A percentile compares a stretch with the other conserved stretches of the same genome.
Conservation (phyloP, 2,113 vertebrate species). For the Eurypyga helias region DNA sequence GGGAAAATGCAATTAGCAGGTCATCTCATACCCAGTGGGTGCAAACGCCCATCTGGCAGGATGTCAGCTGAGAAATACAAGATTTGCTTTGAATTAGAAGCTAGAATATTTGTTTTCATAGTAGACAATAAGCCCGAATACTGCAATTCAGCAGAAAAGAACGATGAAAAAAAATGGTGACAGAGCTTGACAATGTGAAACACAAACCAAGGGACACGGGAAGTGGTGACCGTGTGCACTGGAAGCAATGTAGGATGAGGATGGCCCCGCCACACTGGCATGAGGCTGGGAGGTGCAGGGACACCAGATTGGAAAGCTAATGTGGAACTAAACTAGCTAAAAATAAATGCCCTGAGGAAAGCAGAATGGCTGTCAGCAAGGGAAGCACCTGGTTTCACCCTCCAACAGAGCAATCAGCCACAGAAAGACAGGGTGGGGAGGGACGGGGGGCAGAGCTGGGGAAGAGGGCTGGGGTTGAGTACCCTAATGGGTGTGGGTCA, state of each 20-base stretch:
- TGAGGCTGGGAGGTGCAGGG: neutral
- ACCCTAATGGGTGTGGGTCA: accelerated
- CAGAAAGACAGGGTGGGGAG: neutral
- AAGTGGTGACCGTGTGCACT: neutral
- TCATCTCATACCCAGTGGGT: neutral
- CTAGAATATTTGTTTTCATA: neutral
- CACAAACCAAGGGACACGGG: neutral
- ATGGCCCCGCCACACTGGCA: neutral
- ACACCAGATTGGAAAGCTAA: neutral
- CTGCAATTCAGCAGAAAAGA: neutral
- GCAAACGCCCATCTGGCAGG: neutral
- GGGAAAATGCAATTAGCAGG: neutral
- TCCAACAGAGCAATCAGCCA: neutral
- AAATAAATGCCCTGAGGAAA: neutral
- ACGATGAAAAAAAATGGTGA: neutral
- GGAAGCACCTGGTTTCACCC: neutral
- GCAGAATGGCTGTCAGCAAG: neutral
- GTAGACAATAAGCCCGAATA: neutral
- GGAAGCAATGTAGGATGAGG: neutral
- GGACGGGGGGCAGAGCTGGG: neutral
- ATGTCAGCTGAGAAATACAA: neutral
- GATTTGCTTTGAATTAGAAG: neutral
- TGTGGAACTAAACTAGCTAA: neutral
- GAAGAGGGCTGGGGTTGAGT: too few relatives aligned
- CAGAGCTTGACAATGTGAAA: neutral